Conservation (phyloP, 92 coral and sea anemone species). For the Ricordea florida region DNA sequence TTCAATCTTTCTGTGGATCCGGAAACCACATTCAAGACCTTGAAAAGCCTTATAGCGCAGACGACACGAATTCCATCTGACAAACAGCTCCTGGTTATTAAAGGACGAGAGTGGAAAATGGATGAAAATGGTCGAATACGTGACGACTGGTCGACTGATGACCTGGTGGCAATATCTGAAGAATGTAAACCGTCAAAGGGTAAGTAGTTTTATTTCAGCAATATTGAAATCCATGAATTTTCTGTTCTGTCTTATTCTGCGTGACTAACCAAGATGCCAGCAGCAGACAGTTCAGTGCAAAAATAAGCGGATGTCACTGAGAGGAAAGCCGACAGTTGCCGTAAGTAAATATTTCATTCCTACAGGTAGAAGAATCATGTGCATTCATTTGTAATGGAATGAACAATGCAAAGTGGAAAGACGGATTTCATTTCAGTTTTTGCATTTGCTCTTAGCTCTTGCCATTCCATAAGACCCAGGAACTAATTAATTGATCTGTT, state of each 20-base stretch:
- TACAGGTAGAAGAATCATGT: too few species aligned
- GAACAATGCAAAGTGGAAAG: too few species aligned
- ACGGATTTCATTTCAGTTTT: too few species aligned
- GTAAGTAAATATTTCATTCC: too few species aligned
- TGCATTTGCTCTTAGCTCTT: too few species aligned
- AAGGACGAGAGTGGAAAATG: slow-evolving; percentile 44
- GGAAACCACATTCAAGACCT: slow-evolving; percentile 15
- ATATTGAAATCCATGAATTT: slow-evolving; percentile 1
- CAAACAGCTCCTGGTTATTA: slow-evolving; percentile 13
- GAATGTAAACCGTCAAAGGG: slow-evolving; percentile 12
- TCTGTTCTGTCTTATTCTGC: slow-evolving; percentile 11
- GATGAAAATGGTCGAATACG: slow-evolving; percentile 23
- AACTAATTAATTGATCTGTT: too few species aligned
- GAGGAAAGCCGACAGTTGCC: slow-evolving; percentile 25
- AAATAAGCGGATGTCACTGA: slow-evolving; percentile 14
- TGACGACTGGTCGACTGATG: slow-evolving; percentile 31
- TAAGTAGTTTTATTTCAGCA: slow-evolving; percentile 12
- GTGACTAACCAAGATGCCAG: slow-evolving; percentile 16
- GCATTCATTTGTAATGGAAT: too few species aligned
- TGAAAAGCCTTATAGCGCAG: slow-evolving; percentile 8
- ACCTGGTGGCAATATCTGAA: slow-evolving; percentile 42
- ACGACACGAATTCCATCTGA: slow-evolving; percentile 21
- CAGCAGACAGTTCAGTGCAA: slow-evolving; percentile 16
- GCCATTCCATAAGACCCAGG: too few species aligned
- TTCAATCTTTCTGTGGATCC: slow-evolving; percentile 15